phyloP scores from a whole-genome alignment of 2,113 vertebrate species.

The Lathamus discolor region DNA sequence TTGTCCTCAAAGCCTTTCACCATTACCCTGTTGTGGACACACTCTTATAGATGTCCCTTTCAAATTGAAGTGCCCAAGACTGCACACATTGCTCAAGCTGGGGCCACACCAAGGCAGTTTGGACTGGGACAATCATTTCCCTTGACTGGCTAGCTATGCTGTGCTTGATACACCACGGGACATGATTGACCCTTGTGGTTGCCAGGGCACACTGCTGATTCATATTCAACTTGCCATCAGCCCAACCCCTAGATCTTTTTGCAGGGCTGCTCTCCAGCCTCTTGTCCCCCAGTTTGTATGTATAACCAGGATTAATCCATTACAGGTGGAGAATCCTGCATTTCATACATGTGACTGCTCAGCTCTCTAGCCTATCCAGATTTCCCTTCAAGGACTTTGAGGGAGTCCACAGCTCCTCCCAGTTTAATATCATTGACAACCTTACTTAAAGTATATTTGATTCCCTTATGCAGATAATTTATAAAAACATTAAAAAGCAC shows the following conservation, averaged over 20 bases:
- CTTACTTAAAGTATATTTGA: background rate
- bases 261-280: background rate
- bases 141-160: rapidly evolving
- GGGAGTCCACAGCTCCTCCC: background rate
- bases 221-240: background rate
- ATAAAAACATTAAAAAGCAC: background rate
- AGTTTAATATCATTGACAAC: rapidly evolving
- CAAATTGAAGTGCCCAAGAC: background rate
- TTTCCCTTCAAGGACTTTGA: background rate
- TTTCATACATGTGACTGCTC: background rate
- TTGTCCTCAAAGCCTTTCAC: background rate
- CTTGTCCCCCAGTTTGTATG: rapidly evolving
- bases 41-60: background rate
- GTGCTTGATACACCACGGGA: background rate
- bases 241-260: background rate
- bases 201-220: background rate
- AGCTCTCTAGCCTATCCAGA: background rate
- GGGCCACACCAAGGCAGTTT: background rate
- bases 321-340: background rate
- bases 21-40: rapidly evolving
- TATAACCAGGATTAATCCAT: background rate
- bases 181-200: background rate
- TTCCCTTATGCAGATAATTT: background rate
- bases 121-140: background rate
- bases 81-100: background rate